Base-by-base conservation (phyloP, 1,140 invertebrate species). In the Penaeus vannamei region DNA sequence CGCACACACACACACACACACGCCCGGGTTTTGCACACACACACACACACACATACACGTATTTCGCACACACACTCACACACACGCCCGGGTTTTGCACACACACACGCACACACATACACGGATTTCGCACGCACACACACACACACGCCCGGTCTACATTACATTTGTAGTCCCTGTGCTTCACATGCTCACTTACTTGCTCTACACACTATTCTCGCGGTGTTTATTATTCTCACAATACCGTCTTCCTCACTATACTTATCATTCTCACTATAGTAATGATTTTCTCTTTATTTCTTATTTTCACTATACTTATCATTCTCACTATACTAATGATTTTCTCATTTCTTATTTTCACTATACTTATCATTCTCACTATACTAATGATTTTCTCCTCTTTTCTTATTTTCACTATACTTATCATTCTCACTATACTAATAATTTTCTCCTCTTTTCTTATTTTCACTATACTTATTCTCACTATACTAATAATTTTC, bases 1-100 rank as follows among this genome's bases (percentile, higher is more conserved):
- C n/a, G n/a, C 66, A 72, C 66, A 72, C 66, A 72, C 66, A 72
- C 66, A 72, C 66, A 72, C 66, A 72, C 66, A 72, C n/a, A n/a
- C n/a, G n/a, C n/a, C n/a, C n/a, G n/a, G n/a, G n/a, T n/a, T n/a
- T n/a, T n/a, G n/a, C 66, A 72, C 66, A 72, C 66, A 72, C 66
- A 72, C 23, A 72, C 66, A 72, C 66, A 72, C 66, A 72, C 66
- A 72, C 66, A 72, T 29, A 72, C 66, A 72, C 66, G 32, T 29
- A 72, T n/a, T n/a, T n/a, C n/a, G n/a, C n/a, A n/a, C 66, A 72
- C 66, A 72, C 66, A 72, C 23, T 26, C 66, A 72, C 66, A 72
- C 66, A 72, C 66, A 72, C 66, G n/a, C n/a, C n/a, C n/a, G n/a
- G n/a, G n/a, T n/a, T n/a, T n/a, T n/a, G n/a, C 66, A 72, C 66